Base-by-base conservation (phyloP, 2,888 invertebrate genomes). In the Trissonchulus sp. region DNA sequence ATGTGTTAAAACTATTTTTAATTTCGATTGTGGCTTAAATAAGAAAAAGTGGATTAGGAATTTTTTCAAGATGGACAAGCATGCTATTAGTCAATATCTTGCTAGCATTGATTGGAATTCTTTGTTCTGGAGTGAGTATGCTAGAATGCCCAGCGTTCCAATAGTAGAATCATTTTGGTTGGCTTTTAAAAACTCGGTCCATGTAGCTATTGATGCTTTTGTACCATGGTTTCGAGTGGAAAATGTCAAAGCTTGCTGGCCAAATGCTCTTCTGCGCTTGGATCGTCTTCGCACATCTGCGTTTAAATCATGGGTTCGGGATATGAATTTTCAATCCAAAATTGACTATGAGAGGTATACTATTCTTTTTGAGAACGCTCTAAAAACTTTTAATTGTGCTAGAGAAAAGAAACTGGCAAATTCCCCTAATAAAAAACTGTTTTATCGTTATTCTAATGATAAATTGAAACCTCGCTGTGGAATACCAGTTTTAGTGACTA, bases 51-150 rank as follows among this genome's bases (percentile, higher is more conserved):
- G 18, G 18, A 18, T 60, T 60, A 18, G 18, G n/a, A 60, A 60
- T 60, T 60, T 60, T 60, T 18, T 18, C n/a, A 60, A 60, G n/a
- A 60, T 60, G 60, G 60, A 60, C 60, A 60, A 60, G n/a, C 18
- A 18, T 60, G 60, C 60, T 18, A 60, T 60, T 18, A 60, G 60
- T 60, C 18, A 18, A 60, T 60, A 18, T 60, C 60, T 60, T 18
- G 18, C n/a, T n/a, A 18, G 18, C n/a, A 60, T 60, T 60, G 60
- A 60, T 60, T 60, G 60, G 60, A 60, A 60, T 60, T 18, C n/a
- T 18, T 18, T 60, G 18, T 60, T 60, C 60, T 60, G 60, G 60
- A 18, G 18, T 18, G n/a, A 60, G 18, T n/a, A n/a, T n/a, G n/a
- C n/a, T n/a, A 18, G 18, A 60, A 18, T n/a, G 18, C 60, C 18